Evolutionary conservation across 2,888 invertebrate genomes (phyloP), one percentile per base, ranked within the genome.

Genomic region (Listrodromus nycthemerus): DNA sequence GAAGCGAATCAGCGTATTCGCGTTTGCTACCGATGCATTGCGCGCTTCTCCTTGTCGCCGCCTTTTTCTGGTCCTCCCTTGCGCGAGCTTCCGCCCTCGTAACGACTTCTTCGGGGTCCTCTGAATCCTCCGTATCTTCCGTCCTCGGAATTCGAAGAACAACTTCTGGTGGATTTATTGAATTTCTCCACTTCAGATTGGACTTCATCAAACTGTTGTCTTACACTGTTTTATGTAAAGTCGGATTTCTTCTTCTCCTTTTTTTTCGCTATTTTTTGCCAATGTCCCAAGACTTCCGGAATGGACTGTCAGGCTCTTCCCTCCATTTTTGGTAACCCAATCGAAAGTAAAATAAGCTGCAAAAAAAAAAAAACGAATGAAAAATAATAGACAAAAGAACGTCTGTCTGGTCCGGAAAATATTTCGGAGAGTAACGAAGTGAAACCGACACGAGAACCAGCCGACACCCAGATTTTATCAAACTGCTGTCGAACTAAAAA

Each of bases 1-100:
- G 92, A 7, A 92, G 84, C 3, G 89, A 86, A 16, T 88, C 77
- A 1, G 92, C 92, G 37, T 86, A 88, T n/a, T 89, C 87, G 2
- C 89, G 87, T 30, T 83, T 86, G 55, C 77, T 88, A 66, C 78
- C 80, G 30, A 58, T 8, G 19, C 55, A 65, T 48, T 71, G 10
- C 65, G 74, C 10, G 19, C 69, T 65, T 67, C 63, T 33, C 21
- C 77, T 87, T 19, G 82, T 27, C 1, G 73, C 76, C 58, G 45
- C 73, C n/a, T 63, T 80, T 63, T 77, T 86, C 16, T 82, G 83
- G 41, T 84, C 82, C 8, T 82, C 21, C 2, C 83, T 83, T 0
- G 90, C 91, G 2, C 86, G 86, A 19, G 33, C 84, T 55, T 91
- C 90, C 10, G 88, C 90, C 37, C 82, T 85, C 30, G 86, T 86